Evolutionary conservation across 2,113 vertebrate genomes (phyloP).

Genomic region (Dromiciops gliroides): DNA sequence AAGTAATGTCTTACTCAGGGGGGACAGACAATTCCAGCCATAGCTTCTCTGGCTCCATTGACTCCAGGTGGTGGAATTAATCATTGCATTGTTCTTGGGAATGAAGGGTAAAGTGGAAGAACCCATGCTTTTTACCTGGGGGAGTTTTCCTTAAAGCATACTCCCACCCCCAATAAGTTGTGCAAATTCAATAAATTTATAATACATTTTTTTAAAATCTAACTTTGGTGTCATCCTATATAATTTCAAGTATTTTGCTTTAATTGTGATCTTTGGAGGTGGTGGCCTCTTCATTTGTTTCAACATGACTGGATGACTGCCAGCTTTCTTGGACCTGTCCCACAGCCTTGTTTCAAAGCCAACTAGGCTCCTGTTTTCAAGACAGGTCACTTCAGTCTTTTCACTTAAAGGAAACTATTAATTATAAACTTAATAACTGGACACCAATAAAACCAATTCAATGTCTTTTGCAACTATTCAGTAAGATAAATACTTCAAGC

Average conservation of each 20-base stretch:
- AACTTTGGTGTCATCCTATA: constrained; percentile 30
- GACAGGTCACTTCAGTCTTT: background rate
- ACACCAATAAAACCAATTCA: background rate
- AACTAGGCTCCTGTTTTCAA: background rate
- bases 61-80: constrained; percentile 53
- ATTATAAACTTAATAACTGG: background rate
- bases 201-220: background rate
- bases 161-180: constrained; percentile 47
- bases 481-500: background rate
- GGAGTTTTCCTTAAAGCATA: constrained; percentile 30
- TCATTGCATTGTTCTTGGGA: constrained; percentile 24
- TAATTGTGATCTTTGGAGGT: background rate
- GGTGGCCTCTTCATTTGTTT: background rate
- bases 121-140: constrained; percentile 17
- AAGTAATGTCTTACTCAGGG: constrained; percentile 19
- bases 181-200: constrained; percentile 53
- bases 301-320: background rate
- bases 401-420: background rate
- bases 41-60: constrained; percentile 1
- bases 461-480: background rate
- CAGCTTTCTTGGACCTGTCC: background rate
- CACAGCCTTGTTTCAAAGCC: background rate
- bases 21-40: background rate
- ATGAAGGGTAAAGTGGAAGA: constrained; percentile 8
- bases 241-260: background rate